Base-by-base conservation (phyloP, 2,797 vertebrate species). In the Sus cebifrons region DNA sequence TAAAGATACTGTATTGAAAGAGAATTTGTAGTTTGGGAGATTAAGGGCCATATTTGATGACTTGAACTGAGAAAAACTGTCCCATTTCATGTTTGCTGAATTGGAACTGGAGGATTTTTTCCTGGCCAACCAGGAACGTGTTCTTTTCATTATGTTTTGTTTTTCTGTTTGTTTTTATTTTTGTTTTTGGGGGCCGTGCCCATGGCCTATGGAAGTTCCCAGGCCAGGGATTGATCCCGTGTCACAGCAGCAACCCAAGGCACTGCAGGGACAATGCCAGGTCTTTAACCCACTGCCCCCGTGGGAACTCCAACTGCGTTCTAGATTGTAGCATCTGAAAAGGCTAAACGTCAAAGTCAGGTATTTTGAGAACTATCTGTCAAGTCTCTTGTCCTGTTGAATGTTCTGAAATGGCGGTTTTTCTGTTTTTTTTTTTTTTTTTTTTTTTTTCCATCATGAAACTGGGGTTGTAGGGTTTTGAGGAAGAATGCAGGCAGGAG, bases 1-100 rank as follows among this genome's bases (percentile, higher is more conserved):
- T 40, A 2, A 12, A 44, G 13, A 11, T 5, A 5, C 4, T 0
- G 0, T 6, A 0, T 1, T 13, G 44, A 54, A 18, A 8, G 27
- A 32, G 44, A 44, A 44, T 71, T 21, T 6, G 32, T 17, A 36
- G 12, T 65, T 52, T 71, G 75, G 86, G 36, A 70, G 49, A 13
- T 3, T 1, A 32, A 49, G 2, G 1, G 3, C 36, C 56, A 2
- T 23, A 10, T 29, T 68, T 60, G 62, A n/a, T 77, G 62, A 75
- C 20, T 3, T 14, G 20, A 32, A 21, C 1, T 2, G 36, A 64
- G n/a, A 60, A 58, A 20, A 18, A 6, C 7, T 0, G 5, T 29
- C 2, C 6, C 25, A 2, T 6, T 36, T 25, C 13, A 21, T 40
- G 13, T 8, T 0, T 11, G 12, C 40, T 36, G 62, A 25, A 1